Evolutionary conservation across 2,888 invertebrate species (phyloP), one percentile per base, ranked within the genome.

Genomic region (Adelphocoris suturalis): DNA sequence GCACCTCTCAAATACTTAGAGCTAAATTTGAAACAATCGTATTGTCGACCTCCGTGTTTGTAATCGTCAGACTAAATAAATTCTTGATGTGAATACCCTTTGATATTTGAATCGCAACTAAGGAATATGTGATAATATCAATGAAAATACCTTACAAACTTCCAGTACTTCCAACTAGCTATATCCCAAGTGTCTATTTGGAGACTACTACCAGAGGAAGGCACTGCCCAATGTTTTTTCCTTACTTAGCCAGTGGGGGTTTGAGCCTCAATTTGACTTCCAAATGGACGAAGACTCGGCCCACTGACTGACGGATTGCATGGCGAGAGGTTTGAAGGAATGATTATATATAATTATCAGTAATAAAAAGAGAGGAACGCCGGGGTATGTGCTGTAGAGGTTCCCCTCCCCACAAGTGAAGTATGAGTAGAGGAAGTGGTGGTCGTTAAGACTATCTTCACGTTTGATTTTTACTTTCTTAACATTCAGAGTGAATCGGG

Each of bases 361-460:
- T 52, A 52, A 52, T 52, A 52, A 52, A 52, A 52, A 52, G 52
- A 52, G 52, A 52, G 52, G 52, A 52, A 52, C 52, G 52, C 52
- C 52, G 1, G 52, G 11, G 52, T 52, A 14, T 52, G 16, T 12
- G 52, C 52, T 16, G 52, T 16, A 52, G 52, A 14, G 52, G 52
- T 52, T 52, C 14, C 13, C 52, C 52, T 14, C 52, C 1, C 16
- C 14, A 7, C 16, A 16, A 52, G 52, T 52, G 52, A 52, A 52
- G 52, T 52, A 52, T 52, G 52, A 52, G 52, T 12, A 11, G 52
- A 52, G 52, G 13, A 52, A 52, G 52, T 52, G 14, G 52, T 14
- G 52, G 52, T 16, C 13, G 52, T 52, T 52, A 14, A 11, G 16
- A 16, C 16, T 16, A 52, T 52, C 52, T 52, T 52, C 52, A 16